These are phyloP conservation scores for Spinus pinus DNA, from an alignment of 2,797 vertebrate species.

Conservation along the genomic window DNA sequence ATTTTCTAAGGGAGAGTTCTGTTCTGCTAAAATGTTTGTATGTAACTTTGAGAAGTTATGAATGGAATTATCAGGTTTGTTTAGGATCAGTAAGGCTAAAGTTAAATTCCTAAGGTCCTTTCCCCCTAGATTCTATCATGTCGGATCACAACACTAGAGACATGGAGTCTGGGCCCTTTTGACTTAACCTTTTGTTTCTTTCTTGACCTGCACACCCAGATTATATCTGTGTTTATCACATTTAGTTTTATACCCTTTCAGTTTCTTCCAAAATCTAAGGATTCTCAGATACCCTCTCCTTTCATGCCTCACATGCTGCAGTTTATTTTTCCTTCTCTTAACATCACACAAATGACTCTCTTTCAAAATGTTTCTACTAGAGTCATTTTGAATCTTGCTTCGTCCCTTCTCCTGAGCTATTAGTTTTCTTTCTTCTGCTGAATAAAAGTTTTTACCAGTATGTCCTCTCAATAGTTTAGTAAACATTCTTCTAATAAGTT, in stretches of 20 bases:
- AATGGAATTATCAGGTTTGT: background rate
- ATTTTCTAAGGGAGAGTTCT: background rate
- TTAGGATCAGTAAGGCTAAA: background rate
- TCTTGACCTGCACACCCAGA: background rate
- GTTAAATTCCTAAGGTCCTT: background rate
- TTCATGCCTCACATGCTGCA: background rate
- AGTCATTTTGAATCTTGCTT: background rate
- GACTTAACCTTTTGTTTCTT: background rate
- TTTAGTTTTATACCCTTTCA: background rate
- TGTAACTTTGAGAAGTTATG: background rate
- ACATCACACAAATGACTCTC: background rate
- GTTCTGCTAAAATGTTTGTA: background rate
- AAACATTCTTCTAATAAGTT: background rate
- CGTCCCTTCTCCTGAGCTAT: background rate
- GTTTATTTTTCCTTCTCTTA: background rate
- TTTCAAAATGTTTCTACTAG: background rate
- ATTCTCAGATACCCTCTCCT: background rate
- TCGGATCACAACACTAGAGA: background rate
- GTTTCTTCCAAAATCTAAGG: background rate
- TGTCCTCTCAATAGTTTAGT: background rate
- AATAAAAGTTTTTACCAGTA: background rate
- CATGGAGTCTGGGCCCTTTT: background rate
- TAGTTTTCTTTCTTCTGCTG: background rate
- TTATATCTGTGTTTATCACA: background rate
- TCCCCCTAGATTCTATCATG: background rate